Evolutionary conservation across 2,888 invertebrate species (phyloP).

Genomic region (Oxyteleia sp.): DNA sequence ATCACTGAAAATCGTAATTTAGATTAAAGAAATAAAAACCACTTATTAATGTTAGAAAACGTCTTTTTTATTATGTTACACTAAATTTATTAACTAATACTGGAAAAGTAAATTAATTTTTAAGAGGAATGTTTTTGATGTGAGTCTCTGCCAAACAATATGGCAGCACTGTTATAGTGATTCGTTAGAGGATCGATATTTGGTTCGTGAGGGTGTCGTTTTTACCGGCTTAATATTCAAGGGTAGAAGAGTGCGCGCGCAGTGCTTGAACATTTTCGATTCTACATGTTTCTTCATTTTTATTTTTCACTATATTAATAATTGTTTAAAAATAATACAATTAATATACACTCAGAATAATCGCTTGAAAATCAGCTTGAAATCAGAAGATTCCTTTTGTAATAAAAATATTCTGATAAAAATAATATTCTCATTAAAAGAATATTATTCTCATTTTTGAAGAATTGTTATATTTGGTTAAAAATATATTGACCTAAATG

Average conservation of each 20-base stretch:
- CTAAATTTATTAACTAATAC: neutral
- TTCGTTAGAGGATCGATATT: slow-evolving; percentile 50
- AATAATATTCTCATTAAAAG: no score
- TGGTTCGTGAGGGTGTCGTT: slow-evolving; percentile 54
- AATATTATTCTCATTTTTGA: no score
- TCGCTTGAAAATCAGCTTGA: no score
- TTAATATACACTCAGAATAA: no score
- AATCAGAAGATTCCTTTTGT: no score
- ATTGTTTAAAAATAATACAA: no score
- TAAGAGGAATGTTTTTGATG: slow-evolving; percentile 15
- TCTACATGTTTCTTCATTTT: no score
- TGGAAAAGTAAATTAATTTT: neutral
- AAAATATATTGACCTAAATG: no score
- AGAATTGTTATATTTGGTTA: no score
- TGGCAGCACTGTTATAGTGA: slow-evolving; percentile 52
- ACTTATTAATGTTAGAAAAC: neutral
- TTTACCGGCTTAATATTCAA: slow-evolving; percentile 25
- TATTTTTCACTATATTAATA: no score
- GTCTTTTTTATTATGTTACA: neutral
- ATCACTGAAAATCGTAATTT: neutral
- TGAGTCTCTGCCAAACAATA: slow-evolving; percentile 48
- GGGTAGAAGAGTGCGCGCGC: slow-evolving; percentile 56
- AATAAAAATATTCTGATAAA: no score
- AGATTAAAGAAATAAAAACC: neutral
- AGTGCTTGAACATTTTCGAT: neutral